phyloP scores from a whole-genome alignment of 2,113 vertebrate genomes.

The Crotalus tigris region DNA sequence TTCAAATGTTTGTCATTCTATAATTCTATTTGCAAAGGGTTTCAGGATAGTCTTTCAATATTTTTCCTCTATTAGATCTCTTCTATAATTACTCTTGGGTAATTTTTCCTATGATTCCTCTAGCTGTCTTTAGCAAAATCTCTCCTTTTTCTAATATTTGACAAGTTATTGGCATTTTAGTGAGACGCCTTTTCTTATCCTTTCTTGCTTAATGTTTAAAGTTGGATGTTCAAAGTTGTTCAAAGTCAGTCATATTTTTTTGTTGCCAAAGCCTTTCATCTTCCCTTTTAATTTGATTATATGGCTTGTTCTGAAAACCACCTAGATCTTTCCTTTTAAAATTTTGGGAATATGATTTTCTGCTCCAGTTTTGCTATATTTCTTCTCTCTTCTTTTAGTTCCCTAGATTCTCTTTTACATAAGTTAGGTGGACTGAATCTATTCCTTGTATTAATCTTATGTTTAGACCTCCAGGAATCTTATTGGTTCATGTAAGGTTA shows the following conservation, averaged over 20 bases:
- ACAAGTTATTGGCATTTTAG: neutral
- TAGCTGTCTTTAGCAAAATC: neutral
- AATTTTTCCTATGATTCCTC: neutral
- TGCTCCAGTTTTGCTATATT: neutral
- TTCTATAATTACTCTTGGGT: neutral
- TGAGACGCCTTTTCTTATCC: neutral
- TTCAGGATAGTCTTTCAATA: neutral
- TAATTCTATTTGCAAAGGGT: neutral
- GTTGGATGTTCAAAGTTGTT: neutral
- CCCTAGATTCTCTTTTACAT: neutral
- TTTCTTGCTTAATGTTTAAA: neutral
- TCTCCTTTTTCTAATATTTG: neutral
- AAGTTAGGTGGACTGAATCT: neutral
- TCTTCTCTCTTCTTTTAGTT: neutral
- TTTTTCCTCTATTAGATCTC: neutral
- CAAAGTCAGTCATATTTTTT: neutral
- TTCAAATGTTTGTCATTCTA: neutral
- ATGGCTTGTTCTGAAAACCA: neutral
- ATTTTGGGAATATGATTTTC: neutral
- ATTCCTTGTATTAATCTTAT: neutral
- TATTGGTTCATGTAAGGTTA: neutral
- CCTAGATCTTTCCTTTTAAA: neutral
- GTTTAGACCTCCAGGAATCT: neutral
- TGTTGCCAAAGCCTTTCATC: neutral
- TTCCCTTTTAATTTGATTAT: neutral